Conservation (phyloP, 2,797 vertebrate species). For the Lepus townsendii region DNA sequence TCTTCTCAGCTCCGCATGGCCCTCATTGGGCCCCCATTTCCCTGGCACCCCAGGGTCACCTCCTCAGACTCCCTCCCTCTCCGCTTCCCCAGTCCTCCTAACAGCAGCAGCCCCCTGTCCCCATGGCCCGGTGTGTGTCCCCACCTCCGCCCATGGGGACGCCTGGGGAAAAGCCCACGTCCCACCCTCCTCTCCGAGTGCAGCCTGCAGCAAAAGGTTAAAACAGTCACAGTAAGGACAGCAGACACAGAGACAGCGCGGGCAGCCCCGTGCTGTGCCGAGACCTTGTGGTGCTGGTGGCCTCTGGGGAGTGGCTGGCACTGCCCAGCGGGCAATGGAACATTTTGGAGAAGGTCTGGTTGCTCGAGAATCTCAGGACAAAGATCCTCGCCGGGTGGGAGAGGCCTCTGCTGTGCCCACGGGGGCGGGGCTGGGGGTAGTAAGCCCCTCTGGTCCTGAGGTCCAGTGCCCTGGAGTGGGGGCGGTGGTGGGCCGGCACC, state of each 20-base stretch:
- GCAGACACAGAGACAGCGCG: background rate
- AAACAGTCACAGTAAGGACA: background rate
- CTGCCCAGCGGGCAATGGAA: background rate
- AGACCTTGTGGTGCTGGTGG: background rate
- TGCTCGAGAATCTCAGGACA: background rate
- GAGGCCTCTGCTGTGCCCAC: background rate
- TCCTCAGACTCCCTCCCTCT: background rate
- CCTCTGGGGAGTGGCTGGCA: background rate
- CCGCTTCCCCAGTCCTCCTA: background rate
- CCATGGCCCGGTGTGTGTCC: background rate
- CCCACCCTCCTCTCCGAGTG: background rate
- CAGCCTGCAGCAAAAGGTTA: conserved; percentile 26
- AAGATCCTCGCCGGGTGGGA: background rate
- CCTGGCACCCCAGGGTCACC: background rate
- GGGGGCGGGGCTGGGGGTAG: no score
- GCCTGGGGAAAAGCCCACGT: background rate
- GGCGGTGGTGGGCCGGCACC: background rate
- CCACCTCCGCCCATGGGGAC: background rate
- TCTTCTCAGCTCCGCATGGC: background rate
- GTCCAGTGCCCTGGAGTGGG: background rate
- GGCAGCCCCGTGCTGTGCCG: background rate
- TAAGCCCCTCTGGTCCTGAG: background rate
- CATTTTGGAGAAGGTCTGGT: background rate
- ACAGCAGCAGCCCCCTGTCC: background rate
- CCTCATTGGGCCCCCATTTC: background rate